Evolutionary conservation across 2,113 vertebrate species (phyloP), one percentile per base, ranked within the genome.

Genomic region (Oncorhynchus nerka): DNA sequence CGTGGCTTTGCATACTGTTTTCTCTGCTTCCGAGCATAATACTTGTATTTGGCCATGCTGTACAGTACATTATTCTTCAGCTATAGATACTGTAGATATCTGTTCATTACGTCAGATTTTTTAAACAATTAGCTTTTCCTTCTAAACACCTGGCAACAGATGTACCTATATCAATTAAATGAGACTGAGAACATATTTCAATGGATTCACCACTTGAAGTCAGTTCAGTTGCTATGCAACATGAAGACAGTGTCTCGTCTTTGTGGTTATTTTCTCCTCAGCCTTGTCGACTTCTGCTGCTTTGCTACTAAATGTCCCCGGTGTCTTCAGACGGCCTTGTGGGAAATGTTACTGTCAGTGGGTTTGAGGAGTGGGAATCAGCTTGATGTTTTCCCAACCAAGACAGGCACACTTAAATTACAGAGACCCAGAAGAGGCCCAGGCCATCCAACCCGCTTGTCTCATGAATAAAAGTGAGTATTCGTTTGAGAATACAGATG

Each of bases 391-490:
- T 85, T 83, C 49, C 85, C 88, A 89, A 81, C 80, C 89, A 81
- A 89, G 87, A 86, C 88, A 81, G 84, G 68, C 71, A 11, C 16
- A 80, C 81, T 87, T 89, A 89, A 88, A 87, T 83, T 87, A 80
- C 80, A 80, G 62, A 81, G 80, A 84, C 71, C 34, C 80, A 59
- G 45, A 78, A 86, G 73, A 83, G 79, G 76, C 74, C 74, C 39
- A 77, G 82, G 77, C 68, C 71, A 62, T 55, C 79, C 72, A 6
- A 65, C 57, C 82, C 80, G 87, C 86, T 82, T 81, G 88, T 87
- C 85, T 81, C 84, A 48, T 81, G 75, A 86, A 90, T 90, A 45
- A 84, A 85, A 45, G 79, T 76, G 74, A 30, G 71, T 66, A 74
- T 86, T 85, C 82, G 86, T 88, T 79, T 84, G 30, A 30, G 75